These are phyloP conservation scores for Carassius auratus DNA, from an alignment of 2,113 vertebrate species.

Conservation along the genomic window DNA sequence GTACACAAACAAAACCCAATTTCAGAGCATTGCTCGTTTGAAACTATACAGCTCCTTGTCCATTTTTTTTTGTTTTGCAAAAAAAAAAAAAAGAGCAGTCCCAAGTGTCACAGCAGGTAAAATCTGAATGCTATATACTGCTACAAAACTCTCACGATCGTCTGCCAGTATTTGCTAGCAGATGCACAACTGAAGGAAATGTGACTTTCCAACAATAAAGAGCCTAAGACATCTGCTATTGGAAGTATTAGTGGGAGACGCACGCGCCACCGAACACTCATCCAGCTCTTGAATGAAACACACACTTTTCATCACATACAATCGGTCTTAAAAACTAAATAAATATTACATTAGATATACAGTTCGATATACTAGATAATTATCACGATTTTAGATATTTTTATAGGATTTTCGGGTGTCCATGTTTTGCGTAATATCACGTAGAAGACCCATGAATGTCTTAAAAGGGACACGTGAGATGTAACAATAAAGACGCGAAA, in stretches of 20 bases:
- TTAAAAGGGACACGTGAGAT: not conserved
- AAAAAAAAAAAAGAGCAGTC: no score
- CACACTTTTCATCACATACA: not conserved
- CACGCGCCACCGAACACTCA: not conserved
- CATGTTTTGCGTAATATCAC: conserved; percentile 28
- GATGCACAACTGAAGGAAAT: not conserved
- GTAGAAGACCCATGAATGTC: not conserved
- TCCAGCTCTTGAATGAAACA: not conserved
- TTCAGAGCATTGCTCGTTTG: not conserved
- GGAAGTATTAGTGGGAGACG: not conserved
- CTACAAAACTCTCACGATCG: not conserved
- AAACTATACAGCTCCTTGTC: not conserved
- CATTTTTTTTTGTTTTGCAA: not conserved
- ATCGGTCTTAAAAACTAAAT: not conserved
- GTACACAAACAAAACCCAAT: not conserved
- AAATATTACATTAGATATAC: not conserved
- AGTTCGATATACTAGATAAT: not conserved
- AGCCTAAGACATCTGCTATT: not conserved
- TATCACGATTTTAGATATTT: not conserved
- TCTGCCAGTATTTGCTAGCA: not conserved
- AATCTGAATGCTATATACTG: not conserved
- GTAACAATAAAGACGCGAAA: not conserved
- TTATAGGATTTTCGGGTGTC: not conserved
- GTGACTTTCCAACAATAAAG: not conserved
- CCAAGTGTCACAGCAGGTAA: conserved; percentile 7